Evolutionary conservation across 1,140 invertebrate species (phyloP).

Genomic region (Drosophila eugracilis): DNA sequence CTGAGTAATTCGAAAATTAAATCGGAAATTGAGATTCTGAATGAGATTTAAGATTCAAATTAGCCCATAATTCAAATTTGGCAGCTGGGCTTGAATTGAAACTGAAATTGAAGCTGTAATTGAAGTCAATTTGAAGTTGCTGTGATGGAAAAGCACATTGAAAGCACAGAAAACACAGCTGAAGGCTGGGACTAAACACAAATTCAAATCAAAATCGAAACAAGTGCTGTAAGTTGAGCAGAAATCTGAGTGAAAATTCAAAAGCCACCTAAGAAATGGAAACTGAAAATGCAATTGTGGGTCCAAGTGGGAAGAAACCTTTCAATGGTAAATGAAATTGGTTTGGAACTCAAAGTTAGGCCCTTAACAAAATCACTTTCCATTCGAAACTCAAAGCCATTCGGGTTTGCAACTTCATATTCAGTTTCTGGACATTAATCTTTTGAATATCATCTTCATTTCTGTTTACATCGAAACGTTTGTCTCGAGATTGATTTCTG

Average conservation of each 20-base stretch:
- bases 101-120: conserved; percentile 10
- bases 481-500: not conserved
- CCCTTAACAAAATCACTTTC: not conserved
- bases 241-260: not conserved
- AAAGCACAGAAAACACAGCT: conserved; percentile 1
- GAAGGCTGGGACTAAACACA: conserved; percentile 1
- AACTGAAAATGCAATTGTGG: conserved; percentile 4
- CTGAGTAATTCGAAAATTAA: conserved; percentile 19
- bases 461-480: not conserved
- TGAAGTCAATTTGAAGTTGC: conserved; percentile 7
- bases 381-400: not conserved
- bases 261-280: conserved; percentile 9
- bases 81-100: conserved; percentile 12
- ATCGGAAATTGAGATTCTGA: conserved; percentile 46
- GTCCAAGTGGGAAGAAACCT: not conserved
- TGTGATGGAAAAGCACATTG: conserved; percentile 2
- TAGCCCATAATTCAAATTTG: not conserved
- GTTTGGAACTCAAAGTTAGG: not conserved
- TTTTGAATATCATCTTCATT: conserved; percentile 14
- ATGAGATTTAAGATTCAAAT: conserved; percentile 31
- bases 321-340: not conserved
- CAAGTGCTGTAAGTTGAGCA: not conserved
- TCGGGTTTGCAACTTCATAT: not conserved
- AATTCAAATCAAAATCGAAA: conserved; percentile 4
- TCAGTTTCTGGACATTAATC: conserved; percentile 17